A percentile compares a stretch with the other conserved stretches of the same genome.
These are phyloP conservation scores for Melanotaenia pygmaea DNA, from an alignment of 2,797 vertebrate species.

Conservation along the genomic window DNA sequence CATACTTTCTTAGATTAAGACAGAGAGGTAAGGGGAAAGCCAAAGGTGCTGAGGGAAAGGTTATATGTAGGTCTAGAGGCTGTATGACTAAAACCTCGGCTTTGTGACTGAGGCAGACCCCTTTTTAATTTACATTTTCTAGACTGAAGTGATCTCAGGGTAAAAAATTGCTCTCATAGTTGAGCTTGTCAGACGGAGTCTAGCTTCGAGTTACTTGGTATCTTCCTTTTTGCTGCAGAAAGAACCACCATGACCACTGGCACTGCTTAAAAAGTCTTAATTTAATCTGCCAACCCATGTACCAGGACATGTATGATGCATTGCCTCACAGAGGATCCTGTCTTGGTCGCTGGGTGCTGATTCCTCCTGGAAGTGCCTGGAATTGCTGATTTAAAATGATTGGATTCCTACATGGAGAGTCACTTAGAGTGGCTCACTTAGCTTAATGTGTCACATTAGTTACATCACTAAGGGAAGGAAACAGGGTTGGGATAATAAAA, in stretches of 20 bases:
- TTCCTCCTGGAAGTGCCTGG: slow-evolving; percentile 41
- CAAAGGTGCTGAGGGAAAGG: slow-evolving; percentile 26
- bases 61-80: slow-evolving; percentile 23
- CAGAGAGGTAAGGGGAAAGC: slow-evolving; percentile 1
- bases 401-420: slow-evolving; percentile 34
- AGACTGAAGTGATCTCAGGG: slow-evolving; percentile 37
- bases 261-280: slow-evolving; percentile 63
- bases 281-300: slow-evolving; percentile 60
- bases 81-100: slow-evolving; percentile 7
- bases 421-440: slow-evolving; percentile 40
- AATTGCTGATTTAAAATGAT: slow-evolving; percentile 48
- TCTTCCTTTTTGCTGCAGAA: slow-evolving; percentile 34
- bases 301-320: slow-evolving; percentile 51
- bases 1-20: slow-evolving; percentile 6
- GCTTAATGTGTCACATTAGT: slow-evolving; percentile 49
- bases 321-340: slow-evolving; percentile 40
- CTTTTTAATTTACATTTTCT: slow-evolving; percentile 27
- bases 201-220: slow-evolving; percentile 43
- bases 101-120: slow-evolving; percentile 5
- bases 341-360: not conserved
- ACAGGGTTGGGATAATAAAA: slow-evolving; percentile 24
- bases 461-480: slow-evolving; percentile 31
- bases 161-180: slow-evolving; percentile 47
- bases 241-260: slow-evolving; percentile 43
- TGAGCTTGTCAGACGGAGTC: slow-evolving; percentile 59